phyloP scores from a whole-genome alignment of 2,113 vertebrate genomes.

The Scomber colias region DNA sequence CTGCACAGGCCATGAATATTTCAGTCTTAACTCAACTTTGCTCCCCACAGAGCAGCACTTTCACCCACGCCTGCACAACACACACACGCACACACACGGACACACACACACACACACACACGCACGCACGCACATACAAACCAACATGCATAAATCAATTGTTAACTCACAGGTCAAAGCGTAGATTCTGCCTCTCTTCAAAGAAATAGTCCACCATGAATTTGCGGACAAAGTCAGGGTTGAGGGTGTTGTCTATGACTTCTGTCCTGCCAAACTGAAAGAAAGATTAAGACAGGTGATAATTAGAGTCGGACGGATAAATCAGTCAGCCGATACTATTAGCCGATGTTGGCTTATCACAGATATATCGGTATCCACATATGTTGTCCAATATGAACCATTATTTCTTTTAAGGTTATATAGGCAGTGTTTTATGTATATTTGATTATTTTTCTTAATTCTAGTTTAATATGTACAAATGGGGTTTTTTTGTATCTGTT shows the following conservation, averaged over 20 bases:
- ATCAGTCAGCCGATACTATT: too few species aligned
- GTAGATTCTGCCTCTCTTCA: conserved; percentile 96
- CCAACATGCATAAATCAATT: conserved; percentile 1
- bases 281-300: neutral
- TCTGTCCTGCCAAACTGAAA: conserved; percentile 95
- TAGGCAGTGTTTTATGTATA: too few species aligned
- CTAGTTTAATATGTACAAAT: too few species aligned
- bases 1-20: conserved; percentile 71
- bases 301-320: neutral
- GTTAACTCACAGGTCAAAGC: conserved; percentile 96
- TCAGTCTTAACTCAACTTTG: conserved; percentile 62
- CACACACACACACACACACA: neutral
- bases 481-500: too few species aligned
- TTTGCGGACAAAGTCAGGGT: conserved; percentile 98
- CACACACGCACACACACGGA: too few species aligned
- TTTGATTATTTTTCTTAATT: too few species aligned
- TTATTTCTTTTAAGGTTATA: too few species aligned
- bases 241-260: conserved; percentile 98
- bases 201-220: conserved; percentile 99
- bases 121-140: conserved; percentile 24
- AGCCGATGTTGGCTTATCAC: too few species aligned
- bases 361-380: too few species aligned
- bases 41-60: conserved; percentile 47
- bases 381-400: too few species aligned
- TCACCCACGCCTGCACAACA: conserved; percentile 31